Evolutionary conservation across 2,113 vertebrate species (phyloP).

Genomic region (Melanocharis versteri): DNA sequence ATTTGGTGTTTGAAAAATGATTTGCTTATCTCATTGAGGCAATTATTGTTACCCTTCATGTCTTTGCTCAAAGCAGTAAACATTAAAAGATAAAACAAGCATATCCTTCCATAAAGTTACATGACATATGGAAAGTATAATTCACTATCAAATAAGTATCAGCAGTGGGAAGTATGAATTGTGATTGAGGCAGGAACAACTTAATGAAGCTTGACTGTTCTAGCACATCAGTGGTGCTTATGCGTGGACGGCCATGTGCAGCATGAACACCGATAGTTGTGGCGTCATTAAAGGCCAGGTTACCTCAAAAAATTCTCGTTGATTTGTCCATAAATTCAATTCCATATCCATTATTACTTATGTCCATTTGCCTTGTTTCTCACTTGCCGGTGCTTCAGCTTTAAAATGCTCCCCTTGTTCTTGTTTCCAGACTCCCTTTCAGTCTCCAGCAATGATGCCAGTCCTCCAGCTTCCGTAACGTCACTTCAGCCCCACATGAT

Average conservation of each 20-base stretch:
- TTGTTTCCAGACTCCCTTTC: constrained; percentile 86
- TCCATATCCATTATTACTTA: not conserved
- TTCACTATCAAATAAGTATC: not conserved
- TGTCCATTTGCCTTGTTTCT: not conserved
- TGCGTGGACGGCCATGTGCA: fast-evolving
- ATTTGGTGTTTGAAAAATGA: not conserved
- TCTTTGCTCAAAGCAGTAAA: not conserved
- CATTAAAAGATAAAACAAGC: not conserved
- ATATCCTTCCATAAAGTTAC: not conserved
- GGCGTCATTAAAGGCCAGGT: not conserved
- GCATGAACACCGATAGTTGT: not conserved
- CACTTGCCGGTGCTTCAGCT: not conserved
- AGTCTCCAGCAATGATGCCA: constrained; percentile 92
- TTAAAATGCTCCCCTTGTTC: not conserved
- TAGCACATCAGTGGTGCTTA: not conserved
- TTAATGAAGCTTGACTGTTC: not conserved
- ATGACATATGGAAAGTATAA: not conserved
- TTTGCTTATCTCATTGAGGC: not conserved
- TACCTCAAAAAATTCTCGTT: not conserved
- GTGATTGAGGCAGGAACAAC: not conserved
- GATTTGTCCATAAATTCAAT: not conserved
- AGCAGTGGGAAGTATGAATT: not conserved
- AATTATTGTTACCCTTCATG: not conserved
- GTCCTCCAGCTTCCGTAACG: constrained; percentile 86
- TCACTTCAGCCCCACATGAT: constrained; percentile 92